phyloP scores from a whole-genome alignment of 2,113 vertebrate genomes.

The Raja brachyura region DNA sequence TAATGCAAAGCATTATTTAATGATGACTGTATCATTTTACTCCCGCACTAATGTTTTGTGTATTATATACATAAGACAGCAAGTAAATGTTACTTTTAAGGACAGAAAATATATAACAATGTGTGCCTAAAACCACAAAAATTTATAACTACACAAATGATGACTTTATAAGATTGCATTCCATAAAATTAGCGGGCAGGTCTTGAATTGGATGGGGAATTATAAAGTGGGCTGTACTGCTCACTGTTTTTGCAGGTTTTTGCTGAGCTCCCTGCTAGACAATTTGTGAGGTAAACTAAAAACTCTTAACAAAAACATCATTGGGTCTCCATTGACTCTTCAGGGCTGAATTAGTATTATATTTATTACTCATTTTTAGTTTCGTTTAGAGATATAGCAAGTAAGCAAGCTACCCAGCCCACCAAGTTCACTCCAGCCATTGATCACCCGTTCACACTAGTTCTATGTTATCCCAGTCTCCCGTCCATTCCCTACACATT shows the following conservation, averaged over 20 bases:
- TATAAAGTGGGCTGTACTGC: neutral
- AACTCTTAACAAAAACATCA: too few species aligned
- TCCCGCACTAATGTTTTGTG: neutral
- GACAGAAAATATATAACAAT: neutral
- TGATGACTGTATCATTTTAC: conserved; percentile 27
- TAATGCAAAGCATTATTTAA: conserved; percentile 55
- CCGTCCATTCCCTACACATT: too few species aligned
- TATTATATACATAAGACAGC: neutral
- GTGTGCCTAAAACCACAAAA: neutral
- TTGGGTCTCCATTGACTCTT: too few species aligned
- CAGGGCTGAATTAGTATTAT: too few species aligned
- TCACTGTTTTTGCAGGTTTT: neutral
- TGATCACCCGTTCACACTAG: too few species aligned
- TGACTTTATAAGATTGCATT: neutral
- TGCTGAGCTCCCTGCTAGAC: neutral
- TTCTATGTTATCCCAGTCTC: too few species aligned
- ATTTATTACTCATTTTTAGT: too few species aligned
- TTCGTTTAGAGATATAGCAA: too few species aligned
- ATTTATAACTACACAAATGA: neutral
- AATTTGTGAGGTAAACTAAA: neutral
- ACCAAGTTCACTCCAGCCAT: too few species aligned
- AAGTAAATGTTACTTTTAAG: neutral
- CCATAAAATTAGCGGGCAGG: neutral
- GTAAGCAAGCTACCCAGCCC: too few species aligned
- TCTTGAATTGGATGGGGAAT: neutral